Evolutionary conservation across 2,888 invertebrate species (phyloP).

Genomic region (Anaspis maculata): DNA sequence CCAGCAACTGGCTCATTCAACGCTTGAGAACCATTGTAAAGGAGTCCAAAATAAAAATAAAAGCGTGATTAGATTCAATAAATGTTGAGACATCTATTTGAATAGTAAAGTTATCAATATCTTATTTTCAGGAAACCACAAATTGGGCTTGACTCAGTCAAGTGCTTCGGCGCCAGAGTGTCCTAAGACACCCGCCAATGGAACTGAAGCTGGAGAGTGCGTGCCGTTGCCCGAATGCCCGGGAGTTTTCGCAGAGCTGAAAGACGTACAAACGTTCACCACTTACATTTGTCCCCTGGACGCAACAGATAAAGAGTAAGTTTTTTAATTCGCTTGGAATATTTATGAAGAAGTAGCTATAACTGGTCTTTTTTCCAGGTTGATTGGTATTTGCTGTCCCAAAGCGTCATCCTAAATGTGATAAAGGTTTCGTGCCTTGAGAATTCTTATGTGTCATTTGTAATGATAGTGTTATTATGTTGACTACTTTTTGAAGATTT

Average conservation of each 20-base stretch:
- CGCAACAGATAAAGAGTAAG: conserved; percentile 14
- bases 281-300: conserved; percentile 25
- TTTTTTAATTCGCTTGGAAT: neutral
- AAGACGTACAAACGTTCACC: conserved; percentile 18
- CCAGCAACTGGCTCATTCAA: too few species aligned
- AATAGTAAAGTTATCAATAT: too few species aligned
- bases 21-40: too few species aligned
- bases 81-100: too few species aligned
- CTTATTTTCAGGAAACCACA: conserved; percentile 14
- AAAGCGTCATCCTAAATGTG: too few species aligned
- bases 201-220: conserved; percentile 22
- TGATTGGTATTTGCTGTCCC: conserved; percentile 28
- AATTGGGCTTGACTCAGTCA: conserved; percentile 20
- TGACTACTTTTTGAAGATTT: too few species aligned
- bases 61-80: too few species aligned
- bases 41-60: too few species aligned
- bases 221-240: conserved; percentile 23
- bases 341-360: conserved; percentile 1
- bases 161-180: conserved; percentile 19
- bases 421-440: too few species aligned
- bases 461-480: too few species aligned
- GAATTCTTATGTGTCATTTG: too few species aligned
- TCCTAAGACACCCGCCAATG: conserved; percentile 15
- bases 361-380: conserved; percentile 19
- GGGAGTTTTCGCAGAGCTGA: conserved; percentile 18